phyloP scores from a whole-genome alignment of 2,797 vertebrate genomes.

The Tragopan temminckii region DNA sequence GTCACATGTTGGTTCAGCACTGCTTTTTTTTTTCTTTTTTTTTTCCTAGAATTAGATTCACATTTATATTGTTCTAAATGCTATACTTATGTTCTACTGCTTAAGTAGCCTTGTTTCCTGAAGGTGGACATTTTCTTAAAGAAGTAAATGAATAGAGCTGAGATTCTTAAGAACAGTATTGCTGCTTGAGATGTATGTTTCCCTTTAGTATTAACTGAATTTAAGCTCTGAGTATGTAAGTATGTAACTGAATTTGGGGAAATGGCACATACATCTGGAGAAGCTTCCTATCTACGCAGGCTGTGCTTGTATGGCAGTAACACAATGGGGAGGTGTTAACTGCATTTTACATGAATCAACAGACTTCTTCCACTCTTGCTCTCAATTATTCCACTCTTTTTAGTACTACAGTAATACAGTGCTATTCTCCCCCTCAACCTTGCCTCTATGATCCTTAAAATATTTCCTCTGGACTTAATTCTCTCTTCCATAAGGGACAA shows the following conservation, averaged over 20 bases:
- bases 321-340: background rate
- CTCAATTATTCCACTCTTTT: background rate
- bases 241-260: background rate
- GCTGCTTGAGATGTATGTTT: background rate
- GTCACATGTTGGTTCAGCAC: background rate
- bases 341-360: background rate
- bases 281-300: background rate
- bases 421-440: background rate
- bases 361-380: background rate
- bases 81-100: background rate
- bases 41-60: background rate
- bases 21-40: background rate
- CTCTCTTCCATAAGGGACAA: background rate
- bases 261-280: background rate
- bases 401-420: background rate
- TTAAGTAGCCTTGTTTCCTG: background rate
- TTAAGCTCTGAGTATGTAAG: background rate
- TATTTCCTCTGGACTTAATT: background rate
- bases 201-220: background rate
- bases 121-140: background rate
- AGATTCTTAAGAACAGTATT: background rate
- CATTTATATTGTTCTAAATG: background rate
- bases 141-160: no score
- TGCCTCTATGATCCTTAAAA: background rate
- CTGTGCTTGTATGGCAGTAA: background rate